phyloP scores from a whole-genome alignment of 2,113 vertebrate genomes.

The Podiceps cristatus region DNA sequence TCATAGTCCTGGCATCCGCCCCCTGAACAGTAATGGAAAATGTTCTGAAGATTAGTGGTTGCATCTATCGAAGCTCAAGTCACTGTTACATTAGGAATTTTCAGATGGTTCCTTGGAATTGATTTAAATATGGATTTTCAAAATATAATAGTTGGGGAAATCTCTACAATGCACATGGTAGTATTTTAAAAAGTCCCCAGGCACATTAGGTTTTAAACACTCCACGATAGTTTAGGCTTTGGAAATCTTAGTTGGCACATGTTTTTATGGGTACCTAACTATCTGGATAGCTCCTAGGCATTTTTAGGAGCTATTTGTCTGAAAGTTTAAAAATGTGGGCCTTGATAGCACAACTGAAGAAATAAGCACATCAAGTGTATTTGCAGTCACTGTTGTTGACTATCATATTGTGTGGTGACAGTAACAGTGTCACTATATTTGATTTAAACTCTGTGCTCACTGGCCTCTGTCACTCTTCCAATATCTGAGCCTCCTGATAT shows the following conservation, averaged over 20 bases:
- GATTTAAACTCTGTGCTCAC: not conserved
- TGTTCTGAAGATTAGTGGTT: not conserved
- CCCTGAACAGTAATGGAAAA: not conserved
- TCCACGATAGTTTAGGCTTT: not conserved
- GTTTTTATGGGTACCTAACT: not conserved
- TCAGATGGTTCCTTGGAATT: not conserved
- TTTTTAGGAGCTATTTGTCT: not conserved
- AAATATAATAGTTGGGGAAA: not conserved
- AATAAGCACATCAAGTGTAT: not conserved
- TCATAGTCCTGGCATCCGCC: not conserved
- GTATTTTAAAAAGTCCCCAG: not conserved
- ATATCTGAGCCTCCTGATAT: not conserved
- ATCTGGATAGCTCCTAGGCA: not conserved
- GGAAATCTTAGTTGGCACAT: not conserved
- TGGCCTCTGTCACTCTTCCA: not conserved
- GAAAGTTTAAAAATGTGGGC: not conserved
- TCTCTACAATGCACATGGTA: not conserved
- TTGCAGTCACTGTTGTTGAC: not conserved
- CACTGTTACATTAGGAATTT: not conserved
- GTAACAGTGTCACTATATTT: too few relatives aligned
- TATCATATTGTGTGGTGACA: not conserved
- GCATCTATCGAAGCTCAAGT: not conserved
- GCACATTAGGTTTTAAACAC: not conserved
- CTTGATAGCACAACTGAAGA: not conserved
- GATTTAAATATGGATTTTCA: not conserved